Percentiles rank a stretch among this genome's conserved stretches.
Conservation (phyloP, 2,888 invertebrate genomes). For the Habroteleia sp. region DNA sequence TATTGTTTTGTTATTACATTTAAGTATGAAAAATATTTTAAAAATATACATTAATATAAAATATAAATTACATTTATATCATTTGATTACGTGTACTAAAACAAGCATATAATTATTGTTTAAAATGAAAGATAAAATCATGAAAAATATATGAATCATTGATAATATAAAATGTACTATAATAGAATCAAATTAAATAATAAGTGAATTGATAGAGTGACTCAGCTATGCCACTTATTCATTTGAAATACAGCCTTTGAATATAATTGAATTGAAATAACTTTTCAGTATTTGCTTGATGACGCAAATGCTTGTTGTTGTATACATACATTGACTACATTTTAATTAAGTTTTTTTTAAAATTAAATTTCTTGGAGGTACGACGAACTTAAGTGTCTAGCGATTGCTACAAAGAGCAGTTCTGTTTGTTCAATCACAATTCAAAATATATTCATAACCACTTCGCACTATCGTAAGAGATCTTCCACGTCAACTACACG, state of each 20-base stretch:
- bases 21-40: too few relatives aligned
- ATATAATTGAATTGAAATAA: constrained; percentile 47
- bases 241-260: constrained; percentile 40
- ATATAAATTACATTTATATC: too few relatives aligned
- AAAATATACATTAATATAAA: too few relatives aligned
- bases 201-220: constrained; percentile 24
- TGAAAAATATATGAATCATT: too few relatives aligned
- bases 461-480: constrained; percentile 15
- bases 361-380: constrained; percentile 14
- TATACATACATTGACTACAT: constrained; percentile 43
- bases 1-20: too few relatives aligned
- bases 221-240: constrained; percentile 45
- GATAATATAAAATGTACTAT: constrained; percentile 9
- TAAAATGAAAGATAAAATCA: too few relatives aligned
- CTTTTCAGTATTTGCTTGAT: constrained; percentile 41
- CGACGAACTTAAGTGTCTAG: constrained; percentile 22
- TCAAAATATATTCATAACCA: constrained; percentile 38
- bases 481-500: constrained; percentile 23
- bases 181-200: constrained; percentile 43
- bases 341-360: constrained; percentile 56
- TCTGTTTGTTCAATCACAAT: constrained; percentile 25
- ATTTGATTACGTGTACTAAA: too few relatives aligned
- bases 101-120: too few relatives aligned
- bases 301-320: constrained; percentile 16
- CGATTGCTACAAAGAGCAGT: constrained; percentile 3